Evolutionary conservation across 2,888 invertebrate species (phyloP), one percentile per base, ranked within the genome.

Genomic region (Disparrhopalites patrizii): DNA sequence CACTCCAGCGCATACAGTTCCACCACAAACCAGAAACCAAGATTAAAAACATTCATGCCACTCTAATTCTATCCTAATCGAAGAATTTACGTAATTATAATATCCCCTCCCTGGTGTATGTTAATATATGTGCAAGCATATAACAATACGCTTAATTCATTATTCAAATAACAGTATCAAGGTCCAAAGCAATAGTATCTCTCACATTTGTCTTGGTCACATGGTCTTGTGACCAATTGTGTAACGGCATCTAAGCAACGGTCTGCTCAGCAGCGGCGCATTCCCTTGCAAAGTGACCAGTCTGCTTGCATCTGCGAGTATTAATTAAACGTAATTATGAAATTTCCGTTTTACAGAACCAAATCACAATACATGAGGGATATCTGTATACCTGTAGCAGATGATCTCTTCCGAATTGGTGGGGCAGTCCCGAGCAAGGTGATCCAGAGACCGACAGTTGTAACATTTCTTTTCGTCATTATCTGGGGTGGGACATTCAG

Each of bases 391-490:
- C 54, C 54, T 28, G 54, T 54, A 54, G 54, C 54, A 54, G 18
- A 54, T 31, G 33, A 54, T 31, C 31, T 54, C 54, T 33, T 54
- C 54, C 3, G 54, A 54, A 31, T 54, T 54, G 3, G 54, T 54
- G 27, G 85, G 83, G 75, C 86, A 86, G 72, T 85, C 85, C 66
- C 85, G 82, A 69, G 85, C 92, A 80, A 94, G 90, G 86, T 90
- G 87, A 76, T 93, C 94, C 74, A 90, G 87, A 84, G 92, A 91
- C 83, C 90, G 91, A 85, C 94, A 95, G 82, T 91, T 94, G 86
- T 94, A 95, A 85, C 94, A 95, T 70, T 73, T 70, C 75, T 76
- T 79, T 71, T 79, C 80, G 76, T 78, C 78, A 61, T 78, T 76
- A 82, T 91, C 91, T 78, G 90, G 87, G 82, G 54, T 54, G 18